phyloP scores from a whole-genome alignment of 1,140 invertebrate species.

The Aphis craccivora region DNA sequence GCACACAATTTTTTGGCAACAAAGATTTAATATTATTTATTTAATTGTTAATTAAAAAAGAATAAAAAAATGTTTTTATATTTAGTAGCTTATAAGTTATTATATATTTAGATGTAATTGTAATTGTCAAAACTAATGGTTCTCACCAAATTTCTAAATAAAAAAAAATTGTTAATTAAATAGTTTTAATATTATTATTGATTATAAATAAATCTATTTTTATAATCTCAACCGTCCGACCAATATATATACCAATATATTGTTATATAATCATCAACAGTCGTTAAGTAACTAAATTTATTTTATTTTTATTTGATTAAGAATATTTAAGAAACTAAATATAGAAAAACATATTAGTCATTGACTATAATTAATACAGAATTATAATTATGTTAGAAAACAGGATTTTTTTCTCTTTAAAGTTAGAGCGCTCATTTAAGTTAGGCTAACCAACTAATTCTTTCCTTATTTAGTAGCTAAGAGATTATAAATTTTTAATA shows the following conservation, averaged over 20 bases:
- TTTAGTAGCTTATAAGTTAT: too few relatives aligned
- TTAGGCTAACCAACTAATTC: too few relatives aligned
- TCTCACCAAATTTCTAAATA: too few relatives aligned
- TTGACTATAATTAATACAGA: neutral
- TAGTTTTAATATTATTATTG: neutral
- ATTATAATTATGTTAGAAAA: neutral
- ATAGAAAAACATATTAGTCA: neutral
- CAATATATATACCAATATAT: too few relatives aligned
- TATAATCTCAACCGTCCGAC: neutral
- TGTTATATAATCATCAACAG: neutral
- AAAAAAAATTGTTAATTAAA: too few relatives aligned
- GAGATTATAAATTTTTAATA: neutral
- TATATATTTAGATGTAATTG: too few relatives aligned
- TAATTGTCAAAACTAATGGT: too few relatives aligned
- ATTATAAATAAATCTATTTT: neutral
- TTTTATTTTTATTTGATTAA: neutral
- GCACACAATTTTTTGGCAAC: fast-evolving
- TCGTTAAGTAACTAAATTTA: neutral
- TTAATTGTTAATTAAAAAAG: too few relatives aligned
- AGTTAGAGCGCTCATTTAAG: neutral
- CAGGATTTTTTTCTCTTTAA: too few relatives aligned
- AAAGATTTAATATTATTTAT: neutral
- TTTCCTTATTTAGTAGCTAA: neutral
- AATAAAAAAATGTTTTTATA: too few relatives aligned
- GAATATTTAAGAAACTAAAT: neutral